Evolutionary conservation across 2,888 invertebrate species (phyloP), one percentile per base, ranked within the genome.

Genomic region (Steinernema carpocapsae): DNA sequence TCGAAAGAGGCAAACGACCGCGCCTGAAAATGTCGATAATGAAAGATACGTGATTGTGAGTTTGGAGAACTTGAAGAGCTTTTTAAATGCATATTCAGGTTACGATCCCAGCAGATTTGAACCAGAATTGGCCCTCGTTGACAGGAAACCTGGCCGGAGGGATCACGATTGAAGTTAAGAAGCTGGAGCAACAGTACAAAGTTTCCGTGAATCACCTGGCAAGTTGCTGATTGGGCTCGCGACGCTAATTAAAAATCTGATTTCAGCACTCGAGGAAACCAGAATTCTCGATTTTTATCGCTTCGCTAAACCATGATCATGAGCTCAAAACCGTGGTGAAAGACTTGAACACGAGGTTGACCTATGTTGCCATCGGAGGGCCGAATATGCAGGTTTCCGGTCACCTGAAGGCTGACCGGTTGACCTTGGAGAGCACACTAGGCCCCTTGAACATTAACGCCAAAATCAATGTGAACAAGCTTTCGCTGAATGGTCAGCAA

Each of bases 381-480:
- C 77, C 82, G 14, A 82, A 82, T 77, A 26, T 82, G 72, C 80
- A 82, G 72, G 80, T 82, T 4, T 76, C 71, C 32, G 82, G 82
- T 37, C 76, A 76, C 4, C 71, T 82, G 12, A 79, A 77, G 74
- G 80, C 78, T 10, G 74, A 75, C 42, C 76, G 78, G 46, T 43
- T 82, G 73, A 80, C 79, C 1, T 74, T 82, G 14, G 82, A 82
- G 73, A 76, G 79, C 46, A 79, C 82, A 6, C 75, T 79, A 17
- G 82, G 81, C 10, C 80, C 82, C 1, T 78, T 82, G 78, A 80
- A 81, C 73, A 76, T 82, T 22, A 80, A 82, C 72, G 82, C 80
- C 1, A 77, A 75, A 43, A 43, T 56, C 56, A 26, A 37, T 3
- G 46, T 42, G 3, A 59, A 37, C 22, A 22, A 56, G 19, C 3